phyloP scores from a whole-genome alignment of 2,888 invertebrate species.

The Trichopoda pennipes region DNA sequence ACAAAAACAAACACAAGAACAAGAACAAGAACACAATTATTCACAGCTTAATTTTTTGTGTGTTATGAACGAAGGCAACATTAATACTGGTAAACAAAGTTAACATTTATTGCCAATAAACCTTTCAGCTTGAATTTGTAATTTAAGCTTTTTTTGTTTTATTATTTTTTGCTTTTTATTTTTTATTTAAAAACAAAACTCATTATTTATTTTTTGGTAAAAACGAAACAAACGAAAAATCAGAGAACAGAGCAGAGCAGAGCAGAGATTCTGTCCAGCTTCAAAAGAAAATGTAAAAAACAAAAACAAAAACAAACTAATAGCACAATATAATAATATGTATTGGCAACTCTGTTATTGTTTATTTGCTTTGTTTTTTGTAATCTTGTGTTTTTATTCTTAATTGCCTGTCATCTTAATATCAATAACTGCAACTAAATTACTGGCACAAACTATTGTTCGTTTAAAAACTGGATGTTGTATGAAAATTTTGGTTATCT shows the following conservation, averaged over 20 bases:
- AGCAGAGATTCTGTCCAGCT: not conserved
- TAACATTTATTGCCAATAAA: conserved; percentile 61
- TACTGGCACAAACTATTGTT: not conserved
- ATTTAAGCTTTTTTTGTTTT: conserved; percentile 41
- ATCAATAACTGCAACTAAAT: not conserved
- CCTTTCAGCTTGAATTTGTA: conserved; percentile 54
- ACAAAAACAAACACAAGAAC: conserved; percentile 30
- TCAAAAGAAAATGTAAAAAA: not conserved
- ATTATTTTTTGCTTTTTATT: conserved; percentile 5
- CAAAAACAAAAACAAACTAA: not conserved
- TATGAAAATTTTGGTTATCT: too few relatives aligned
- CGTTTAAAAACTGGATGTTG: too few relatives aligned
- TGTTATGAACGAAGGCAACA: conserved; percentile 70
- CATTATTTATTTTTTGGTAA: conserved; percentile 23
- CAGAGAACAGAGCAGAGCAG: too few relatives aligned
- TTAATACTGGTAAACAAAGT: conserved; percentile 70
- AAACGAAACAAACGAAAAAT: not conserved
- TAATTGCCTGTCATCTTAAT: conserved; percentile 13
- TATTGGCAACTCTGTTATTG: not conserved
- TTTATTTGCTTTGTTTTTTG: not conserved
- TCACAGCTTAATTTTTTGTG: conserved; percentile 50
- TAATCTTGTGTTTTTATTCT: not conserved
- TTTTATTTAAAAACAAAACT: not conserved
- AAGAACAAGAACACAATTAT: too few relatives aligned
- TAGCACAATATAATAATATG: not conserved